A percentile compares a stretch with the other conserved stretches of the same genome.
phyloP scores from a whole-genome alignment of 2,113 vertebrate species.

The Geococcyx californianus region DNA sequence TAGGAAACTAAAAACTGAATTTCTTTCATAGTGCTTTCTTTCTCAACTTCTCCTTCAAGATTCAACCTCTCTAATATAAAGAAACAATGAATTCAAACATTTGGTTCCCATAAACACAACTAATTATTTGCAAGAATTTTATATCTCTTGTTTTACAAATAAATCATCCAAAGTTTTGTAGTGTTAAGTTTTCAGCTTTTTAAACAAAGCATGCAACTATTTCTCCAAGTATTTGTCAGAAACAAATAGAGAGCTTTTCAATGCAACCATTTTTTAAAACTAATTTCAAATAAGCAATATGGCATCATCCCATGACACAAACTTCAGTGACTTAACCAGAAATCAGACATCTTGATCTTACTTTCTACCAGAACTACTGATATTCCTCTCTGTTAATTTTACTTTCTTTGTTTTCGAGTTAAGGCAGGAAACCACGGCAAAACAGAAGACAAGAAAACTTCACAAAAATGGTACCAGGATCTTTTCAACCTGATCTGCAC shows the following conservation, averaged over 20 bases:
- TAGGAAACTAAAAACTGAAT: not conserved
- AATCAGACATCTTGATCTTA: not conserved
- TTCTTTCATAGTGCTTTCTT: not conserved
- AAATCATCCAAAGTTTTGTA: not conserved
- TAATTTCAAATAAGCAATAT: not conserved
- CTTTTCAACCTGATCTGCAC: not conserved
- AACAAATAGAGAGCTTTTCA: not conserved
- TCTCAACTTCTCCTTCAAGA: not conserved
- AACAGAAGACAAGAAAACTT: not conserved
- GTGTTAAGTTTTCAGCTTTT: not conserved
- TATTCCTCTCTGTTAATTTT: not conserved
- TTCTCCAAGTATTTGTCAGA: not conserved
- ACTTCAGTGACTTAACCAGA: not conserved
- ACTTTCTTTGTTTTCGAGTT: not conserved
- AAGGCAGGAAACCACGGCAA: not conserved
- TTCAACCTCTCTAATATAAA: not conserved
- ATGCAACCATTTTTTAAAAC: not conserved
- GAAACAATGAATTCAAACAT: not conserved
- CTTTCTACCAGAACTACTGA: not conserved
- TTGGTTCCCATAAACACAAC: not conserved
- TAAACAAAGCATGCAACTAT: not conserved
- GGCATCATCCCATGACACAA: rapidly evolving
- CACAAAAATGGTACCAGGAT: not conserved
- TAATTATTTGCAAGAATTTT: not conserved
- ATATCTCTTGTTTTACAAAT: not conserved